A percentile compares a stretch with the other conserved stretches of the same genome.
phyloP scores from a whole-genome alignment of 2,888 invertebrate genomes.

The Drosophila mercatorum region DNA sequence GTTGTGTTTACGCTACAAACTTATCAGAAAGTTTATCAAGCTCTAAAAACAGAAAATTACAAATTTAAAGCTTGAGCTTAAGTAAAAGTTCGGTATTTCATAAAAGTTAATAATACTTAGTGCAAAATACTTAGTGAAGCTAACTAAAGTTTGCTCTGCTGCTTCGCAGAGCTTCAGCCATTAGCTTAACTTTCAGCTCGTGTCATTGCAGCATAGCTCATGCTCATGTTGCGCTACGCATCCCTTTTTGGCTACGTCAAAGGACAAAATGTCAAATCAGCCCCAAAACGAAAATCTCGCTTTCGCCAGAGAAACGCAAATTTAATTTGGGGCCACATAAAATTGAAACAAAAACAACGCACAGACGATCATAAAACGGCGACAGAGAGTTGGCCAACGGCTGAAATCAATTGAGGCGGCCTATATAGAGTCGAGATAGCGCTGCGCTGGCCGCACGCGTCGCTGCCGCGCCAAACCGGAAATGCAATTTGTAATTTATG shows the following conservation, averaged over 20 bases:
- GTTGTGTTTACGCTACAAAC: not conserved
- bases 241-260: constrained; percentile 16
- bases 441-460: constrained; percentile 51
- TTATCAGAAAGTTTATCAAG: not conserved
- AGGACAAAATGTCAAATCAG: constrained; percentile 39
- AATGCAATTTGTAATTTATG: constrained; percentile 77
- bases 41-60: not conserved
- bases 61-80: not conserved
- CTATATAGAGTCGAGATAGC: constrained; percentile 23
- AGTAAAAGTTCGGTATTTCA: not conserved
- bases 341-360: constrained; percentile 39
- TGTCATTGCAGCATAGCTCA: constrained; percentile 26
- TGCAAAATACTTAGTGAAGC: too few relatives aligned
- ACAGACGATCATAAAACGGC: constrained; percentile 51
- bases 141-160: not conserved
- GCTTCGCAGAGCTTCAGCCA: not conserved
- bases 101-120: too few relatives aligned
- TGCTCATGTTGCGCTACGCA: not conserved
- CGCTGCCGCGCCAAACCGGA: constrained; percentile 71
- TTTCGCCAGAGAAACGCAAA: constrained; percentile 62
- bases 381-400: not conserved
- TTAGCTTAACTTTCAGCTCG: constrained; percentile 16
- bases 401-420: constrained; percentile 1
- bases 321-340: constrained; percentile 71
- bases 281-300: constrained; percentile 8